Percentiles rank a stretch among this genome's conserved stretches.
Evolutionary conservation across 2,113 vertebrate genomes (phyloP).

Genomic region (Dicaeum eximium): DNA sequence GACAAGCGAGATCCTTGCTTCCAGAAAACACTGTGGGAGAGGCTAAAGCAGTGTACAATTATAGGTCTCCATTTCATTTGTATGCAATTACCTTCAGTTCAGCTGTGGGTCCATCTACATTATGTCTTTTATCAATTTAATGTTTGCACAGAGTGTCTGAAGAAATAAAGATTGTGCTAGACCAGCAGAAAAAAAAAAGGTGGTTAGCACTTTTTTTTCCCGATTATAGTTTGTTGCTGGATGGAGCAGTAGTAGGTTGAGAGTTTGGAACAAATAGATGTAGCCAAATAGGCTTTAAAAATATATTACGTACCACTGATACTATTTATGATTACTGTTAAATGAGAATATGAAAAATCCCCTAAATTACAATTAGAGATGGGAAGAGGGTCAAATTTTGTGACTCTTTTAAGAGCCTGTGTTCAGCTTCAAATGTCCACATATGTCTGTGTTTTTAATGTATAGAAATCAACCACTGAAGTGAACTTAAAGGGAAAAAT

Average conservation of each 20-base stretch:
- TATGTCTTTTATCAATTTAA: conserved; percentile 69
- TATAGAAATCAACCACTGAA: neutral
- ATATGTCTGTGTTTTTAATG: neutral
- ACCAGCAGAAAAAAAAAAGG: conserved; percentile 37
- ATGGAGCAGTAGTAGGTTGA: conserved; percentile 39
- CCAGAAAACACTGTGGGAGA: conserved; percentile 57
- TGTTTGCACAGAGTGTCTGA: conserved; percentile 69
- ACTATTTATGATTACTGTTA: conserved; percentile 50
- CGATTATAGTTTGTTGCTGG: conserved; percentile 23
- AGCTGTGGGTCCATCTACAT: conserved; percentile 56
- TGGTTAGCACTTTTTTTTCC: neutral
- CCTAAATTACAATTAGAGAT: conserved; percentile 19
- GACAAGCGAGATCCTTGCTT: conserved; percentile 59
- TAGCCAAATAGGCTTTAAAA: conserved; percentile 52
- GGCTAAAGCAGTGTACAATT: conserved; percentile 67
- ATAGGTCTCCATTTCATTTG: conserved; percentile 73
- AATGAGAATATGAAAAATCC: conserved; percentile 20
- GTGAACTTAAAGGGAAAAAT: neutral
- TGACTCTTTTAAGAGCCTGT: neutral
- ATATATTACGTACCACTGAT: conserved; percentile 9
- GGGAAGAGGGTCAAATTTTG: neutral
- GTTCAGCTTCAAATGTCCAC: neutral
- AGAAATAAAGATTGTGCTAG: conserved; percentile 72
- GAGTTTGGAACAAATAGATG: conserved; percentile 40
- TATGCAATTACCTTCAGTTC: conserved; percentile 70